Base-by-base conservation (phyloP, 37 sponge, comb jelly and placozoan genomes). In the Mnemiopsis leidyi region DNA sequence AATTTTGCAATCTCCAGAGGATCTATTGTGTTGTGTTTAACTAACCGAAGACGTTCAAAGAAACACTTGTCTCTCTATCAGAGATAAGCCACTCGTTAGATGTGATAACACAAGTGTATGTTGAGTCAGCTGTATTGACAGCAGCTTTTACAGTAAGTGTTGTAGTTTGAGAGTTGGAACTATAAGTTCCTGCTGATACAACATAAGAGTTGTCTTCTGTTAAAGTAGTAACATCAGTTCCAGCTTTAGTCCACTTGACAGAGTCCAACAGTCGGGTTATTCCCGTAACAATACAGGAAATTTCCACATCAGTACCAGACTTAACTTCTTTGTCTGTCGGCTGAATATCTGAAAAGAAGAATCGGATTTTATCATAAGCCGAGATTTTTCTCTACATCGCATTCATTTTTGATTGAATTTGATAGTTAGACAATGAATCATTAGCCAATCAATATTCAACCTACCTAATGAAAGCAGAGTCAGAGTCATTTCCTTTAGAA, bases 381-480 rank as follows among this genome's bases (percentile, higher is more conserved):
- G n/a, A n/a, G n/a, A n/a, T n/a, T n/a, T n/a, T n/a, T n/a, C n/a
- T n/a, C n/a, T n/a, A n/a, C n/a, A n/a, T n/a, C n/a, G n/a, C n/a
- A n/a, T n/a, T n/a, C n/a, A n/a, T n/a, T n/a, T n/a, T n/a, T n/a
- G n/a, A n/a, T n/a, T n/a, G n/a, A n/a, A n/a, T n/a, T n/a, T n/a
- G n/a, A n/a, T n/a, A n/a, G n/a, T n/a, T n/a, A n/a, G n/a, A n/a
- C n/a, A n/a, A n/a, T n/a, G n/a, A n/a, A n/a, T n/a, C n/a, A n/a
- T n/a, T n/a, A n/a, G n/a, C n/a, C n/a, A n/a, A n/a, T n/a, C n/a
- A n/a, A n/a, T n/a, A n/a, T n/a, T n/a, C n/a, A n/a, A 69, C 73
- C 9, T n/a, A 77, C 79, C 79, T 77, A 77, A 77, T 21, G 79
- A 34, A 1, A 77, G 79, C 36, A 32, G 79, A 32, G 32, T 32